Evolutionary conservation across 2,113 vertebrate genomes (phyloP).

Genomic region (Lipotes vexillifer): DNA sequence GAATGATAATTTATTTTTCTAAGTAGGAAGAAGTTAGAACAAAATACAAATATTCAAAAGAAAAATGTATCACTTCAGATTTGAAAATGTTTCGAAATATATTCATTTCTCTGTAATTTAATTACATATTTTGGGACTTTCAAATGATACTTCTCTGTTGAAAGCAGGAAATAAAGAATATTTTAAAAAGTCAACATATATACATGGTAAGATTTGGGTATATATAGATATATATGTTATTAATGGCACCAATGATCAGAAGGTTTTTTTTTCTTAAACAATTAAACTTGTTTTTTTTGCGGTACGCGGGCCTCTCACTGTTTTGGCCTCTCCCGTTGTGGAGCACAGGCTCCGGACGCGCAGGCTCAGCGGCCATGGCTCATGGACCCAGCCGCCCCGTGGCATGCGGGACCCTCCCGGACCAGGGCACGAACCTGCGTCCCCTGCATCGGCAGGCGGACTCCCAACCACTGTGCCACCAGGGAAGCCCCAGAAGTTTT

Average conservation of each 20-base stretch:
- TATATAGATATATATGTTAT: neutral
- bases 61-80: neutral
- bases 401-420: too few species aligned
- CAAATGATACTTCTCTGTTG: neutral
- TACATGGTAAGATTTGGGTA: neutral
- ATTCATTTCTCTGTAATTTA: neutral
- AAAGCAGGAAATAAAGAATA: neutral
- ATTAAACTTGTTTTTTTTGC: too few species aligned
- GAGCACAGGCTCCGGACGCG: too few species aligned
- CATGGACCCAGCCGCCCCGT: too few species aligned
- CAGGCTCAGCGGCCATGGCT: too few species aligned
- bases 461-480: too few species aligned
- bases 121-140: neutral
- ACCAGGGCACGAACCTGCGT: too few species aligned
- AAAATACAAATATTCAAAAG: slow-evolving; percentile 16
- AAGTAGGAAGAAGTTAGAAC: slow-evolving; percentile 4
- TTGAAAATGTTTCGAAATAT: neutral
- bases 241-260: neutral
- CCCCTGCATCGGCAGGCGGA: too few species aligned
- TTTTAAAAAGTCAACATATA: neutral
- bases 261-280: neutral
- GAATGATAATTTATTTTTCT: slow-evolving; percentile 14
- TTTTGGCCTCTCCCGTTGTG: too few species aligned
- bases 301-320: too few species aligned
- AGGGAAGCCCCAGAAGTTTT: neutral